Base-by-base conservation (phyloP, 2,888 invertebrate species). In the Disparrhopalites patrizii region DNA sequence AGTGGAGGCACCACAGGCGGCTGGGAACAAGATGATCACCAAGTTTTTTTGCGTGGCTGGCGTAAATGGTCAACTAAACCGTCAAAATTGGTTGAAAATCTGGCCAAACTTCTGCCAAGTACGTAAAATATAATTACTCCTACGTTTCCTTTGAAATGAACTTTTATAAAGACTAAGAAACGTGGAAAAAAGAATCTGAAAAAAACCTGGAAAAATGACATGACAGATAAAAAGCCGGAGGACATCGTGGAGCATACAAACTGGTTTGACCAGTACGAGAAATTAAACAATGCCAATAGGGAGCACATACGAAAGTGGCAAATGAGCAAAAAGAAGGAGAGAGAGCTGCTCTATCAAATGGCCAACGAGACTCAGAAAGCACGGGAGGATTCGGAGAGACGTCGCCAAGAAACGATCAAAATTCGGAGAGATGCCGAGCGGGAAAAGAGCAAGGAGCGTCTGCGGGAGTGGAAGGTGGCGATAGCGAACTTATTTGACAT, bases 211-310 rank as follows among this genome's bases (percentile, higher is more conserved):
- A 36, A 36, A 36, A 7, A 36, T 36, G 36, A 43, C 47, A 10
- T 58, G 20, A 1, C 38, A 61, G 57, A 52, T 10, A 65, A 61
- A 40, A 69, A 57, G 33, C 43, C 68, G n/a, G 61, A 67, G 25
- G 73, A 73, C 3, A 66, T 73, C n/a, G 65, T 68, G 15, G 52
- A 65, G 25, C 73, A 73, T 40, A 55, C 66, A 30, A 65, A 69
- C 28, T 73, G 73, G 73, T 66, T 60, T 27, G 73, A 71, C 33
- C 40, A 64, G 23, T 70, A 65, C 47, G 66, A 68, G 20, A 61
- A 67, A 31, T 61, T 73, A 10, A 61, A 51, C 30, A 50, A 51
- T 33, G 54, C 64, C 3, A 70, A 73, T 50, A 63, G 64, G 47
- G 62, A 36, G 7, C 61, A 65, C 25, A 66, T 73, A 23, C 65